Evolutionary conservation across 2,888 invertebrate genomes (phyloP).

Genomic region (Thysanoteuthis rhombus): DNA sequence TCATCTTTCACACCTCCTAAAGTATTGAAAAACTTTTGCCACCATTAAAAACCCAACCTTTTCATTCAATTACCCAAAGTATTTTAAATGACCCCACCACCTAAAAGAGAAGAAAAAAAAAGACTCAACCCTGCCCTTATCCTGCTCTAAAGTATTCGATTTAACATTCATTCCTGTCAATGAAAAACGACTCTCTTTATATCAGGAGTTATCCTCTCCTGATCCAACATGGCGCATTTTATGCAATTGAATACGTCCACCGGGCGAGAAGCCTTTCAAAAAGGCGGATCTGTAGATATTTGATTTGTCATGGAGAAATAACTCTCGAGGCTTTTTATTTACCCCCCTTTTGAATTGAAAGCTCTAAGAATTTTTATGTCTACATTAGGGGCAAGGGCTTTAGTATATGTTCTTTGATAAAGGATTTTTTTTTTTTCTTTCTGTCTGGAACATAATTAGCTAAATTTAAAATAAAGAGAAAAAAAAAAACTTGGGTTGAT

Average conservation of each 20-base stretch:
- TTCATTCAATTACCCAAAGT: neutral
- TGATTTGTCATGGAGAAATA: neutral
- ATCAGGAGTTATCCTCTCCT: too few species aligned
- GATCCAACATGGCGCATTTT: too few species aligned
- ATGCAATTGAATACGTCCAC: too few species aligned
- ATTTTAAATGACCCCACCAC: neutral
- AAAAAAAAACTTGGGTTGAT: neutral
- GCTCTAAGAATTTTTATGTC: neutral
- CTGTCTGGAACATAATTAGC: too few species aligned
- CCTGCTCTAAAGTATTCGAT: neutral
- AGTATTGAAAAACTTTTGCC: neutral
- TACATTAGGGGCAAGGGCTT: neutral
- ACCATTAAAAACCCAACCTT: neutral
- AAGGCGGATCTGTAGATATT: neutral
- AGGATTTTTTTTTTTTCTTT: too few species aligned
- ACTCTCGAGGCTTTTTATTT: neutral
- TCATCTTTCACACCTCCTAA: neutral
- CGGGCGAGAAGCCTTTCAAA: too few species aligned
- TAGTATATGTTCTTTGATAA: too few species aligned
- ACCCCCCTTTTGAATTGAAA: neutral
- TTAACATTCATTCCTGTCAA: neutral
- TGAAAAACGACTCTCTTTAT: too few species aligned
- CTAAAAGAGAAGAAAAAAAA: too few species aligned
- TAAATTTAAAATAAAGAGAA: neutral
- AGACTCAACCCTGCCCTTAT: neutral